Conservation (phyloP, 1,140 invertebrate species). For the Eumeta japonica region DNA sequence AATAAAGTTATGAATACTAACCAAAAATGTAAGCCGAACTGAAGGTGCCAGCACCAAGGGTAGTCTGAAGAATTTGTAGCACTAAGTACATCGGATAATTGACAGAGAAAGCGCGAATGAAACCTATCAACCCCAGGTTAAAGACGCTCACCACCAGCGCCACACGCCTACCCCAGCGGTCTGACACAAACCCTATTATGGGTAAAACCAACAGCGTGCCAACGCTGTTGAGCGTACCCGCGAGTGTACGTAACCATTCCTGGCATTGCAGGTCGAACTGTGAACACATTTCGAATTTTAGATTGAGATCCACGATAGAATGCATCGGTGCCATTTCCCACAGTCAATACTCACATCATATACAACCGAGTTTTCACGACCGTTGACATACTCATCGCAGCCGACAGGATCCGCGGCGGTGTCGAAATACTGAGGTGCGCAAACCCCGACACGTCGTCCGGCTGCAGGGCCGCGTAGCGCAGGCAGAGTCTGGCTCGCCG, state of each 20-base stretch:
- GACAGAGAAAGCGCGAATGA: slow-evolving; percentile 65
- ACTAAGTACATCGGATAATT: slow-evolving; percentile 64
- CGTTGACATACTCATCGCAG: slow-evolving; percentile 38
- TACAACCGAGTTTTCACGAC: slow-evolving; percentile 45
- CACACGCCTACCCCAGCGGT: slow-evolving; percentile 62
- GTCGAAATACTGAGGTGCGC: slow-evolving; percentile 27
- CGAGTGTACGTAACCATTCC: slow-evolving; percentile 30
- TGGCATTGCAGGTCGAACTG: slow-evolving; percentile 37
- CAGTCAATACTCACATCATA: slow-evolving; percentile 33
- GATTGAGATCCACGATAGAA: neutral
- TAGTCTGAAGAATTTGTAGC: slow-evolving; percentile 66
- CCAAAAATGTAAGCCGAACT: slow-evolving; percentile 46
- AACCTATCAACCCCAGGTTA: slow-evolving; percentile 56
- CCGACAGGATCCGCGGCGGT: slow-evolving; percentile 2
- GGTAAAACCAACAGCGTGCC: slow-evolving; percentile 38
- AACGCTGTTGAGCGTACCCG: slow-evolving; percentile 34
- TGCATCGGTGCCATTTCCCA: neutral
- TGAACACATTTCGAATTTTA: no score
- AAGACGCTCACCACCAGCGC: slow-evolving; percentile 63
- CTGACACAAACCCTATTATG: slow-evolving; percentile 56
- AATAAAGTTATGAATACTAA: slow-evolving; percentile 19
- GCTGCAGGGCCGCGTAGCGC: slow-evolving; percentile 17
- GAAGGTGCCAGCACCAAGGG: slow-evolving; percentile 47
- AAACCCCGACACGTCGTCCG: slow-evolving; percentile 23
- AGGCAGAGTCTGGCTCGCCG: slow-evolving; percentile 17